Percentiles rank a stretch among this genome's conserved stretches.
These are phyloP conservation scores for Orchestia grillus DNA, from an alignment of 1,140 invertebrate species.

Conservation along the genomic window DNA sequence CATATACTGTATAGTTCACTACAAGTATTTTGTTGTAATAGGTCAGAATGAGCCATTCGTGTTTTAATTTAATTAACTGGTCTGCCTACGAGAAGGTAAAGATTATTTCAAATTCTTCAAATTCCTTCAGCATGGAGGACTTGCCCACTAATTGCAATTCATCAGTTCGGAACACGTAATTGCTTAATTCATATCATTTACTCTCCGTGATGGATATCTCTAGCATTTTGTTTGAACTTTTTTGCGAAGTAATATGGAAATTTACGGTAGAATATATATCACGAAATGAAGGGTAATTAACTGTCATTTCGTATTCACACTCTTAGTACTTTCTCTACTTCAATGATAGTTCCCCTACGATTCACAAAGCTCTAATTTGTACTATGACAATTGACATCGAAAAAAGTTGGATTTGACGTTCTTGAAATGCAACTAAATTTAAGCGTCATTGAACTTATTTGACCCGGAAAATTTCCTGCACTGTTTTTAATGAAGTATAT, in stretches of 20 bases:
- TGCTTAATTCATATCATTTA: background rate
- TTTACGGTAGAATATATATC: background rate
- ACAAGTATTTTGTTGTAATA: background rate
- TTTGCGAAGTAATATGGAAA: background rate
- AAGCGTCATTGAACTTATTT: too few species aligned
- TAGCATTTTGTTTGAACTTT: background rate
- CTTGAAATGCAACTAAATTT: too few species aligned
- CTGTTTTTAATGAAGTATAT: background rate
- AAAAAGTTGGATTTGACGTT: background rate
- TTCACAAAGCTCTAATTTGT: background rate
- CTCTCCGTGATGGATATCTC: background rate
- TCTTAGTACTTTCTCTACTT: background rate
- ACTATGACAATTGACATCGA: background rate
- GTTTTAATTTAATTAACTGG: background rate
- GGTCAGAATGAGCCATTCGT: too few species aligned
- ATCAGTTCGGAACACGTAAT: background rate
- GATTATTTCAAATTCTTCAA: background rate
- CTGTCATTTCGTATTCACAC: background rate
- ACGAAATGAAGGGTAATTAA: background rate
- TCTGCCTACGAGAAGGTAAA: background rate
- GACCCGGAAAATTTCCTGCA: too few species aligned
- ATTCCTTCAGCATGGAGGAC: background rate
- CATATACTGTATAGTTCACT: background rate
- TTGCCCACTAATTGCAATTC: background rate
- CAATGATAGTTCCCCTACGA: background rate